These are phyloP conservation scores for Drosophila sucinea DNA, from an alignment of 1,140 invertebrate species.

Conservation along the genomic window DNA sequence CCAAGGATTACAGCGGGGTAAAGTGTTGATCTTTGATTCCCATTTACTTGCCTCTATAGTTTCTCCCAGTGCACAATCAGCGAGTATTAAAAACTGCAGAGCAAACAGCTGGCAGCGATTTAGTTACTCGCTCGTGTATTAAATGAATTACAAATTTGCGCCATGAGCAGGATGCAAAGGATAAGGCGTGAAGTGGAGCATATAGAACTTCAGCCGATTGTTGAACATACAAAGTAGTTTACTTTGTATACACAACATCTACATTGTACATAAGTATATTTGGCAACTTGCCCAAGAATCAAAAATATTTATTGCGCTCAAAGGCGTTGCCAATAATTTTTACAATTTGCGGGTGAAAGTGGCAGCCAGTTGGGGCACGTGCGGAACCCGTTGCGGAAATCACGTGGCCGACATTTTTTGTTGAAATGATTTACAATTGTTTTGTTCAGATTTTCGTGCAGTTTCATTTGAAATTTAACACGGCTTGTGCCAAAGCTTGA, in stretches of 20 bases:
- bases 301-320: constrained; percentile 78
- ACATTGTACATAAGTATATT: constrained; percentile 26
- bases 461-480: constrained; percentile 12
- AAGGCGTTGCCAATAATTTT: constrained; percentile 77
- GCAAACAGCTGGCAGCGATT: constrained; percentile 64
- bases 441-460: constrained; percentile 42
- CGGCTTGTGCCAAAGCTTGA: not conserved
- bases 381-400: constrained; percentile 52
- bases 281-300: constrained; percentile 69
- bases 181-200: constrained; percentile 4
- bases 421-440: constrained; percentile 74
- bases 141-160: constrained; percentile 69
- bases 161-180: constrained; percentile 21
- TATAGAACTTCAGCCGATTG: constrained; percentile 1
- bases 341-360: constrained; percentile 54
- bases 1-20: too few relatives aligned
- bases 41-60: constrained; percentile 16
- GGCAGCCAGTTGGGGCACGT: constrained; percentile 58
- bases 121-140: constrained; percentile 36
- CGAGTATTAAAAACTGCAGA: constrained; percentile 64
- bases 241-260: not conserved
- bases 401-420: constrained; percentile 73
- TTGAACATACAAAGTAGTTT: not conserved
- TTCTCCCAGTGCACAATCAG: constrained; percentile 20
- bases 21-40: too few relatives aligned